Percentiles rank a stretch among this genome's conserved stretches.
Evolutionary conservation across 2,888 invertebrate genomes (phyloP).

Genomic region (Orthosia cruda): DNA sequence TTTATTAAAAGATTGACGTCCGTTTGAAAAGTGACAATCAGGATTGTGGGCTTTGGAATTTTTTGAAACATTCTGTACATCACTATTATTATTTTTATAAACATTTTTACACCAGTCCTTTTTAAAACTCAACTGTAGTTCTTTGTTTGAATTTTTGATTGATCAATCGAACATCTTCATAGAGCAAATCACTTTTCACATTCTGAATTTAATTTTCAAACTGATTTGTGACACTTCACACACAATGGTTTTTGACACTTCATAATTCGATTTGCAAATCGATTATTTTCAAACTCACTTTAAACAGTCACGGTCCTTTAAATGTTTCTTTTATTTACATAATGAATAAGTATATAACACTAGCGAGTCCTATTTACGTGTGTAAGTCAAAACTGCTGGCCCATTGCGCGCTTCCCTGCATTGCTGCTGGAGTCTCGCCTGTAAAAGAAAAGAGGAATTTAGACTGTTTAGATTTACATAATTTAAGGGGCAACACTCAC

Average conservation of each 20-base stretch:
- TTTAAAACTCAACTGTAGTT: constrained; percentile 20
- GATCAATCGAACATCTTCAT: constrained; percentile 22
- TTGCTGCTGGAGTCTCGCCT: constrained; percentile 97
- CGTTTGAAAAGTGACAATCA: constrained; percentile 51
- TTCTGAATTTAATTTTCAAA: constrained; percentile 36
- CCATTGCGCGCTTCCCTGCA: constrained; percentile 94
- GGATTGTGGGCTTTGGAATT: constrained; percentile 49
- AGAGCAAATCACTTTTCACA: constrained; percentile 11
- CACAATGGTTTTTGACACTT: constrained; percentile 21
- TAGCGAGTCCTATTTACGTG: constrained; percentile 73
- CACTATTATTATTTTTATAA: constrained; percentile 65
- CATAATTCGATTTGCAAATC: constrained; percentile 13
- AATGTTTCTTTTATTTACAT: constrained; percentile 65
- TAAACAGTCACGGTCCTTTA: constrained; percentile 19
- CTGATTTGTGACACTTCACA: not conserved
- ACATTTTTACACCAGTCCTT: constrained; percentile 52
- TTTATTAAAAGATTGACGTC: constrained; percentile 43
- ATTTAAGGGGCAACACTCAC: too few relatives aligned
- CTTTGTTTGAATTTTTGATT: constrained; percentile 11
- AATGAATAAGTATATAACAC: constrained; percentile 70
- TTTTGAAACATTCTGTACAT: constrained; percentile 72
- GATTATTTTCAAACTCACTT: constrained; percentile 18
- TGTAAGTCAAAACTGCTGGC: constrained; percentile 79
- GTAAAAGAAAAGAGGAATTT: too few relatives aligned
- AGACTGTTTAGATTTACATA: too few relatives aligned